Percentiles rank a stretch among this genome's conserved stretches.
Evolutionary conservation across 2,113 vertebrate species (phyloP).

Genomic region (Scophthalmus maximus): DNA sequence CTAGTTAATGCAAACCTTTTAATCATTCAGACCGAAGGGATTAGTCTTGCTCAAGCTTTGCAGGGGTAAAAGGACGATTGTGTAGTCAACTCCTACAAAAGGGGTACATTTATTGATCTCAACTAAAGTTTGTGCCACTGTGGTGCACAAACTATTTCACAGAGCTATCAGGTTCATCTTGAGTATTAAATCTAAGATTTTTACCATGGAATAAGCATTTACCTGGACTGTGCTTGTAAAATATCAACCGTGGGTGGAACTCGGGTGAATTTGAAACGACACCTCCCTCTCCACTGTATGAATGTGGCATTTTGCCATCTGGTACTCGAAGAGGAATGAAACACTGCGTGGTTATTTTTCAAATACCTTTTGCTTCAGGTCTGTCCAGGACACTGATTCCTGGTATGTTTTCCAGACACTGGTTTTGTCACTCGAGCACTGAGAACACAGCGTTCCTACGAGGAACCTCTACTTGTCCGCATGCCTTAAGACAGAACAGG

Average conservation of each 20-base stretch:
- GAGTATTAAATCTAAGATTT: neutral
- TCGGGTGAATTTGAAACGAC: too few relatives aligned
- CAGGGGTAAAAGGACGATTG: too few relatives aligned
- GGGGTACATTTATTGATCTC: too few relatives aligned
- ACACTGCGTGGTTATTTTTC: conserved; percentile 9
- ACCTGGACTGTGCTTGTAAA: neutral
- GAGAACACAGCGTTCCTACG: conserved; percentile 24
- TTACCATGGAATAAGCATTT: neutral
- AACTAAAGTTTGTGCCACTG: too few relatives aligned
- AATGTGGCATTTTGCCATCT: neutral
- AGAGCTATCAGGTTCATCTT: too few relatives aligned
- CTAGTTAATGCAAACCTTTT: too few relatives aligned
- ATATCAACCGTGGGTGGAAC: too few relatives aligned
- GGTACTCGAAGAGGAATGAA: conserved; percentile 36
- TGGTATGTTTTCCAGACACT: conserved; percentile 50
- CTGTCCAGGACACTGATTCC: conserved; percentile 28
- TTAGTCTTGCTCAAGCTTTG: too few relatives aligned
- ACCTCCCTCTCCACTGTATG: neutral
- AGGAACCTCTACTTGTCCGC: conserved; percentile 54
- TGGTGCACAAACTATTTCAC: too few relatives aligned
- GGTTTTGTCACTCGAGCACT: conserved; percentile 48
- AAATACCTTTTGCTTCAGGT: conserved; percentile 38
- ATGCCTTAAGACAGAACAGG: conserved; percentile 65
- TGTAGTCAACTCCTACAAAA: too few relatives aligned
- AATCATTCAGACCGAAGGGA: too few relatives aligned